Conservation (phyloP, 2,113 vertebrate species). For the Columbina picui region DNA sequence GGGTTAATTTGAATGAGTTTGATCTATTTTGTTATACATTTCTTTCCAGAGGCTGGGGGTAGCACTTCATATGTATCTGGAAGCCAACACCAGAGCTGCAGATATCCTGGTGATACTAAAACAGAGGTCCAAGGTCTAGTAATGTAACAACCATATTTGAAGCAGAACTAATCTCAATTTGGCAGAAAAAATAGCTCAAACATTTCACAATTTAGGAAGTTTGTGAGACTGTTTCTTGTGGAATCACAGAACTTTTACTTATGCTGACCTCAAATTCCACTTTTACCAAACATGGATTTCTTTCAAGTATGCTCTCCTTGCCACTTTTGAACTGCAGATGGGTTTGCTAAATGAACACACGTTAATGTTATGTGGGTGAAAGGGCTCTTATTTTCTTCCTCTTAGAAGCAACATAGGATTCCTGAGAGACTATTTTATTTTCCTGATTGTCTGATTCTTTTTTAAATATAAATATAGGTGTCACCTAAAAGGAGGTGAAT, state of each 20-base stretch:
- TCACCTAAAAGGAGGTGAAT: neutral
- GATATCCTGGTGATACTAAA: neutral
- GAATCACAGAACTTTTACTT: neutral
- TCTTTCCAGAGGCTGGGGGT: neutral
- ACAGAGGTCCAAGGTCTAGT: neutral
- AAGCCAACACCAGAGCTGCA: neutral
- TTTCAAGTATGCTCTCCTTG: rapidly evolving
- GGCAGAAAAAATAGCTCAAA: neutral
- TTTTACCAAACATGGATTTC: neutral
- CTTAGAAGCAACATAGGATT: neutral
- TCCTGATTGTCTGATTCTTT: neutral
- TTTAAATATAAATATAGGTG: neutral
- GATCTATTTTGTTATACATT: neutral
- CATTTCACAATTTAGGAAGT: neutral
- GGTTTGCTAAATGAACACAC: neutral
- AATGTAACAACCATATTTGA: neutral
- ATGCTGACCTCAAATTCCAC: neutral
- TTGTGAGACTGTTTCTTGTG: neutral
- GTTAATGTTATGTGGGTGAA: neutral
- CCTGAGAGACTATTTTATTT: neutral
- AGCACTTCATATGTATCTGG: neutral
- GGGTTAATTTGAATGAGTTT: neutral
- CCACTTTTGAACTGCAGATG: neutral
- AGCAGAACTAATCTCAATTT: neutral
- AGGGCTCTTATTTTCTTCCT: neutral